Evolutionary conservation across 2,888 invertebrate species (phyloP).

Genomic region (Danaus chrysippus): DNA sequence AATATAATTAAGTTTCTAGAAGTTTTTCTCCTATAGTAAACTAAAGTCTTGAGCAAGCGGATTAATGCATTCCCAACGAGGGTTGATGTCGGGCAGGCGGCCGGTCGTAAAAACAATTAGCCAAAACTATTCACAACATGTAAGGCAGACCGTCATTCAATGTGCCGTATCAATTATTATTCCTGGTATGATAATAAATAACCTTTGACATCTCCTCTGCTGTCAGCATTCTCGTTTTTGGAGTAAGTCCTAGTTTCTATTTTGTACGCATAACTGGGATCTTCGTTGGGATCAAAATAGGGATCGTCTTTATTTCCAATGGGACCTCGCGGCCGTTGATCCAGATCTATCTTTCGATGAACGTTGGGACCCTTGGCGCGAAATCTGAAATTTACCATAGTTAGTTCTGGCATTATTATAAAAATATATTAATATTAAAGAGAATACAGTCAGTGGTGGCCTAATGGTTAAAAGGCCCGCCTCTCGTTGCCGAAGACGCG

Average conservation of each 20-base stretch:
- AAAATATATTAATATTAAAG: not conserved
- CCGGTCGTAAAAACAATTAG: too few relatives aligned
- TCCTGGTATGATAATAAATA: not conserved
- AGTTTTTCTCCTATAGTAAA: not conserved
- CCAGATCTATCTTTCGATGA: constrained; percentile 84
- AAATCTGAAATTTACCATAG: constrained; percentile 66
- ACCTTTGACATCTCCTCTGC: constrained; percentile 81
- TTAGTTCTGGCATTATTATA: not conserved
- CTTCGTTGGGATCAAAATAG: constrained; percentile 86
- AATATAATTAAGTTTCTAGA: not conserved
- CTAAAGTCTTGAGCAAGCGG: too few relatives aligned
- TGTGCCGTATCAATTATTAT: too few relatives aligned
- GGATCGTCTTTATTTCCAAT: constrained; percentile 85
- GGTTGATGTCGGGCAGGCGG: too few relatives aligned
- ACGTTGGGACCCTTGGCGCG: constrained; percentile 88
- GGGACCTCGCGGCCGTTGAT: constrained; percentile 82
- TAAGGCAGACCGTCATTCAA: too few relatives aligned
- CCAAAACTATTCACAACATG: too few relatives aligned
- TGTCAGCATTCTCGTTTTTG: constrained; percentile 82
- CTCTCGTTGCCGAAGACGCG: too few relatives aligned
- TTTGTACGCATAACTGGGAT: constrained; percentile 85
- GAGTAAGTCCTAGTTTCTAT: constrained; percentile 83
- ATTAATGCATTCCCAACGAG: too few relatives aligned
- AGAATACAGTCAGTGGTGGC: too few relatives aligned
- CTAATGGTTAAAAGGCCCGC: too few relatives aligned